phyloP scores from a whole-genome alignment of 2,888 invertebrate species.

The Trichopria drosophilae region DNA sequence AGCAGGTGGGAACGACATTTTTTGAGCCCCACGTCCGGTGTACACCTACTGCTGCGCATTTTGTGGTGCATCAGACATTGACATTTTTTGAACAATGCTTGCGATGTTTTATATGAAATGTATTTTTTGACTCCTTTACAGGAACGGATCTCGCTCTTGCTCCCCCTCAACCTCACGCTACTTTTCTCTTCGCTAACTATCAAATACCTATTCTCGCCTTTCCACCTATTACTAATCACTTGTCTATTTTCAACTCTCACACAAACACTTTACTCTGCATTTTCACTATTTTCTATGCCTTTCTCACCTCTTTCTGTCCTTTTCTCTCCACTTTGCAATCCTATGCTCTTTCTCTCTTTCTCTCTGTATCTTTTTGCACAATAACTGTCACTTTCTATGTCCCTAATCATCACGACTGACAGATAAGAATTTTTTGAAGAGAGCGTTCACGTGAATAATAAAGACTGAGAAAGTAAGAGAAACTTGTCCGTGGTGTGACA shows the following conservation, averaged over 20 bases:
- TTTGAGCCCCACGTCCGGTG: constrained; percentile 59
- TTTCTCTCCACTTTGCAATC: neutral
- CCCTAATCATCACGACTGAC: constrained; percentile 28
- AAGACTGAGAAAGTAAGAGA: constrained; percentile 46
- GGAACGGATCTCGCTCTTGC: constrained; percentile 57
- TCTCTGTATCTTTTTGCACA: constrained; percentile 22
- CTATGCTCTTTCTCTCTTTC: constrained; percentile 11
- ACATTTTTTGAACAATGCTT: constrained; percentile 62
- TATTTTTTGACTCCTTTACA: constrained; percentile 59
- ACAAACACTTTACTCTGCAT: constrained; percentile 3
- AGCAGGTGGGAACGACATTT: constrained; percentile 59
- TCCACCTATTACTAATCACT: constrained; percentile 1
- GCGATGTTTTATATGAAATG: constrained; percentile 59
- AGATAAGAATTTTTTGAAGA: constrained; percentile 43
- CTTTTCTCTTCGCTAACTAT: constrained; percentile 28
- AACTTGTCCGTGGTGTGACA: constrained; percentile 72
- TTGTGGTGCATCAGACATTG: constrained; percentile 60
- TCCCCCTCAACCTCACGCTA: constrained; percentile 33
- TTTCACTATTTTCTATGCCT: neutral
- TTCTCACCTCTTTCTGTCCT: constrained; percentile 4
- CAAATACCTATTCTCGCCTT: constrained; percentile 13
- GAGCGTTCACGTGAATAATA: constrained; percentile 43
- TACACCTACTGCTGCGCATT: constrained; percentile 57
- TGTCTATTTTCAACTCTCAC: neutral
- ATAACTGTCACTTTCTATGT: constrained; percentile 16